phyloP scores from a whole-genome alignment of 2,113 vertebrate genomes.

The Dipodomys spectabilis region DNA sequence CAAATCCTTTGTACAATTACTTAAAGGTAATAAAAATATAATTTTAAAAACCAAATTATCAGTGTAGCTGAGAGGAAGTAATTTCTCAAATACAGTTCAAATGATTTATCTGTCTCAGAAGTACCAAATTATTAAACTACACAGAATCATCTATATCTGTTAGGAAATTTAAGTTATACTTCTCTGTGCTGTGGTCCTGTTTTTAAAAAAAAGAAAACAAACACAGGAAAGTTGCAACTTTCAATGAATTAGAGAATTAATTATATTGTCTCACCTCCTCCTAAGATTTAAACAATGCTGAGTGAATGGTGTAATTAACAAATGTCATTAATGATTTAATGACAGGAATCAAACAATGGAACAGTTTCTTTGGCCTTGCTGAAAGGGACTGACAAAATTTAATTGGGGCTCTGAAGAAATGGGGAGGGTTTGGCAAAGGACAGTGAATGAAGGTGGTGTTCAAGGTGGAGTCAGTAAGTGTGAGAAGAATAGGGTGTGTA shows the following conservation, averaged over 20 bases:
- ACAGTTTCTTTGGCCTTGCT: background rate
- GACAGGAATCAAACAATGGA: background rate
- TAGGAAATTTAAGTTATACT: background rate
- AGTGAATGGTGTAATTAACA: background rate
- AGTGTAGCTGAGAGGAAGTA: background rate
- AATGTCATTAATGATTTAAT: background rate
- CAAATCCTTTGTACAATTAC: too few species aligned
- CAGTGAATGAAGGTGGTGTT: background rate
- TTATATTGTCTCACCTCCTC: background rate
- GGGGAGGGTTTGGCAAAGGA: background rate
- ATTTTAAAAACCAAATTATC: background rate
- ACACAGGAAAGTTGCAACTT: background rate
- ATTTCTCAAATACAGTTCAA: background rate
- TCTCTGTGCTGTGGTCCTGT: background rate
- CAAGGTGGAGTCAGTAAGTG: background rate
- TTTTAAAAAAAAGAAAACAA: background rate
- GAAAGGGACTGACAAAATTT: background rate
- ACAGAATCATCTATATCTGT: background rate
- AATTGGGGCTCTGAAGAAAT: background rate
- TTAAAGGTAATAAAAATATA: too few species aligned
- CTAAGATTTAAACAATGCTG: background rate
- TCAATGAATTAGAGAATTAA: background rate
- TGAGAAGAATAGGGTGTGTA: background rate
- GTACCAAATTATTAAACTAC: background rate
- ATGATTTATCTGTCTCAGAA: background rate